Evolutionary conservation across 2,797 vertebrate genomes (phyloP).

Genomic region (Brachyrhaphis roseni): DNA sequence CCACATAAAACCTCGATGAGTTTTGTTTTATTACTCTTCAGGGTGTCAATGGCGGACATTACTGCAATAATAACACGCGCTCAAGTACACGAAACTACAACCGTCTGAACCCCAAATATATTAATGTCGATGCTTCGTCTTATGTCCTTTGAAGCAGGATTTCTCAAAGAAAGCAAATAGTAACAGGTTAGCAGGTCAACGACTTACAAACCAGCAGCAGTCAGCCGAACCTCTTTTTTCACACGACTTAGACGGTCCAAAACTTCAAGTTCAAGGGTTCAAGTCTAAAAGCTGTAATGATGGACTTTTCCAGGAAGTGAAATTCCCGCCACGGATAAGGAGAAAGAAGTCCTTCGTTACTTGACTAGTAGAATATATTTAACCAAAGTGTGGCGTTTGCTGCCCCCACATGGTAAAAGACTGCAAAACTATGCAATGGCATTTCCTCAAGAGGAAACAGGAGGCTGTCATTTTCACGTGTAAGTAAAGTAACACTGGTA

Average conservation of each 20-base stretch:
- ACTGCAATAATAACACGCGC: not conserved
- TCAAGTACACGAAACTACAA: not conserved
- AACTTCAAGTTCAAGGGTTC: not conserved
- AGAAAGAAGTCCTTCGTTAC: fast-evolving
- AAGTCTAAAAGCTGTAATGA: not conserved
- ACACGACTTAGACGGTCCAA: not conserved
- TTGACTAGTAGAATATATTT: not conserved
- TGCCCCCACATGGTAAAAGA: not conserved
- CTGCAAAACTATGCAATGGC: not conserved
- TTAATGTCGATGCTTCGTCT: not conserved
- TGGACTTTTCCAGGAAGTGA: not conserved
- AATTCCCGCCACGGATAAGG: not conserved
- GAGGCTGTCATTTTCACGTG: no score
- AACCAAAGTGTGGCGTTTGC: not conserved
- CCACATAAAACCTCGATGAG: constrained; percentile 25
- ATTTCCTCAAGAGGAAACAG: no score
- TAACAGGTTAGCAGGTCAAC: no score
- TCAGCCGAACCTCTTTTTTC: not conserved
- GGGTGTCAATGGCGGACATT: constrained; percentile 43
- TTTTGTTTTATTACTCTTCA: constrained; percentile 51
- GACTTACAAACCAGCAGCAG: no score
- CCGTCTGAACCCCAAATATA: not conserved
- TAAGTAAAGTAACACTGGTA: no score
- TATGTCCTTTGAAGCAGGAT: no score
- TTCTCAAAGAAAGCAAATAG: not conserved